Conservation (phyloP, 2,113 vertebrate genomes). For the Platysternon megacephalum region DNA sequence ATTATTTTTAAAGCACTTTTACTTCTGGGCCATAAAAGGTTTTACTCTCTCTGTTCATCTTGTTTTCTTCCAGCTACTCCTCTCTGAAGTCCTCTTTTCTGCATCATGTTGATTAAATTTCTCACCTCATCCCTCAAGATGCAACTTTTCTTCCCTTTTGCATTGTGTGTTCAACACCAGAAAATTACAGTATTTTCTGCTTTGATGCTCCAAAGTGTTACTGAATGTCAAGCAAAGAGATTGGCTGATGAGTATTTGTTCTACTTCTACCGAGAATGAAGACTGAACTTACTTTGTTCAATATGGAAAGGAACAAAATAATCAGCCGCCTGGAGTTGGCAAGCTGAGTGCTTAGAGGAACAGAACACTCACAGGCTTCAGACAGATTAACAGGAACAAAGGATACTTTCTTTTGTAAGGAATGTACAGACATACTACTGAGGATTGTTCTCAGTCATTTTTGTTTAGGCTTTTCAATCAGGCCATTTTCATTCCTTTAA, state of each 20-base stretch:
- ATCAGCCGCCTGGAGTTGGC: slow-evolving; percentile 54
- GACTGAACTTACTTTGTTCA: background rate
- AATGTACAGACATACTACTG: background rate
- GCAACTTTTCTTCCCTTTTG: background rate
- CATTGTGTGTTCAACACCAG: background rate
- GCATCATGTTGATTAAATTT: background rate
- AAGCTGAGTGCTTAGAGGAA: background rate
- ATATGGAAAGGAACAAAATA: slow-evolving; percentile 35
- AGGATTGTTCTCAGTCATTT: slow-evolving; percentile 16
- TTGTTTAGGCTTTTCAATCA: slow-evolving; percentile 28
- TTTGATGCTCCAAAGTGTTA: background rate
- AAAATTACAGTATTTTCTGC: slow-evolving; percentile 38
- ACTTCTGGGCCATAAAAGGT: background rate
- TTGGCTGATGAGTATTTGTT: background rate
- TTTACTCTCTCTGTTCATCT: background rate
- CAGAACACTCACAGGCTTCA: slow-evolving; percentile 29
- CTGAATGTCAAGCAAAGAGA: background rate
- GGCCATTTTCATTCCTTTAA: background rate
- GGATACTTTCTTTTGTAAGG: slow-evolving; percentile 7
- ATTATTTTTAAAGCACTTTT: background rate
- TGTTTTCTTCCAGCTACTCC: background rate
- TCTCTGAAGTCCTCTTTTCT: background rate
- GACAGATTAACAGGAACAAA: slow-evolving; percentile 11
- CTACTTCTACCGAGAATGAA: slow-evolving; percentile 3
- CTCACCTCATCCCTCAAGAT: background rate